Conservation (phyloP, 2,888 invertebrate species). For the Epistrophe grossulariae region DNA sequence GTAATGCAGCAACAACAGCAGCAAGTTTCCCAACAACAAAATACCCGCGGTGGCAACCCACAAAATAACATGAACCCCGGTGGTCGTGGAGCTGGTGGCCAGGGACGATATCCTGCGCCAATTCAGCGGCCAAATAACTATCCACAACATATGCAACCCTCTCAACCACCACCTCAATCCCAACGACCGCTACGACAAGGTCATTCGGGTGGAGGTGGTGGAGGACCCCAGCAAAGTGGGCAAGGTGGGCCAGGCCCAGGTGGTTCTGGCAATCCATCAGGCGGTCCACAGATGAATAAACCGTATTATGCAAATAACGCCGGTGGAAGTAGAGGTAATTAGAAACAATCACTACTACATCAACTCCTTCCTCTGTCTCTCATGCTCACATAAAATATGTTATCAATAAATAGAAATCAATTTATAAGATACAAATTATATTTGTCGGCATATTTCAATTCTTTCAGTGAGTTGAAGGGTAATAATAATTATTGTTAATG, state of each 20-base stretch:
- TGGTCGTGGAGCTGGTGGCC: slow-evolving; percentile 79
- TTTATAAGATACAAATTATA: slow-evolving; percentile 23
- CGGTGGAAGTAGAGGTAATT: slow-evolving; percentile 81
- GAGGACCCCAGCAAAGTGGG: slow-evolving; percentile 70
- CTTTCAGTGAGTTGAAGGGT: slow-evolving; percentile 9
- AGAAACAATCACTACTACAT: slow-evolving; percentile 77
- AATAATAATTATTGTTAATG: slow-evolving; percentile 44
- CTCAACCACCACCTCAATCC: slow-evolving; percentile 78
- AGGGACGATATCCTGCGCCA: slow-evolving; percentile 83
- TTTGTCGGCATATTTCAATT: slow-evolving; percentile 73
- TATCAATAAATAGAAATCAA: slow-evolving; percentile 39
- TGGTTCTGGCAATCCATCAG: slow-evolving; percentile 66
- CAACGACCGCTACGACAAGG: slow-evolving; percentile 79
- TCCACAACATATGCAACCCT: slow-evolving; percentile 81
- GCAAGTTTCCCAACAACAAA: slow-evolving; percentile 78
- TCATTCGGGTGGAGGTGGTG: slow-evolving; percentile 77
- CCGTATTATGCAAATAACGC: slow-evolving; percentile 82
- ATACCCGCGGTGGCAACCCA: slow-evolving; percentile 76
- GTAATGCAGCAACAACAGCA: slow-evolving; percentile 83
- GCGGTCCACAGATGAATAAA: slow-evolving; percentile 81
- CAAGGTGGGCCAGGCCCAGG: slow-evolving; percentile 70
- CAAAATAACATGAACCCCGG: slow-evolving; percentile 78
- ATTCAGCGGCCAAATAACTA: slow-evolving; percentile 83
- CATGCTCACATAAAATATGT: slow-evolving; percentile 47
- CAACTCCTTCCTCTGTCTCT: slow-evolving; percentile 47